Evolutionary conservation across 2,113 vertebrate genomes (phyloP).

Genomic region (Pluvialis apricaria): DNA sequence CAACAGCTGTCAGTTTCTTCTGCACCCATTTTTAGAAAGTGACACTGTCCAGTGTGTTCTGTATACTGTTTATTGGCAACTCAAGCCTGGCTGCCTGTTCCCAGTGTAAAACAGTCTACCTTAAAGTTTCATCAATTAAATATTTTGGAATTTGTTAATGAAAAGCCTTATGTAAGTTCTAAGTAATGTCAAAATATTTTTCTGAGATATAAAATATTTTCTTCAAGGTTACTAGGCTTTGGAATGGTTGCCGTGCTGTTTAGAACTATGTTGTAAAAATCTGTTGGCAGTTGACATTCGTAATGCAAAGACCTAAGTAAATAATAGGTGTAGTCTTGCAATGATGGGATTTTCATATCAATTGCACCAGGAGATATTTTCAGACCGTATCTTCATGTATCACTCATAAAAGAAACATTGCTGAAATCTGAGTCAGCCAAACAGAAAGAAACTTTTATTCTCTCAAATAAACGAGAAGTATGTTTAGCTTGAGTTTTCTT

Average conservation of each 20-base stretch:
- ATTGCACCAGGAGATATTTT: not conserved
- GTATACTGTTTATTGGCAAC: not conserved
- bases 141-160: not conserved
- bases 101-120: not conserved
- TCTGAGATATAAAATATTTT: not conserved
- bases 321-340: not conserved
- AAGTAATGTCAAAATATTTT: not conserved
- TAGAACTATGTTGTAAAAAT: not conserved
- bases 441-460: not conserved
- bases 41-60: not conserved
- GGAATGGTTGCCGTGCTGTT: not conserved
- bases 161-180: not conserved
- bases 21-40: conserved; percentile 56
- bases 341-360: not conserved
- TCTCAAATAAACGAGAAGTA: not conserved
- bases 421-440: not conserved
- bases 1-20: conserved; percentile 52
- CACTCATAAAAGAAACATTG: not conserved
- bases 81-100: not conserved
- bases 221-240: not conserved
- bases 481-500: not conserved
- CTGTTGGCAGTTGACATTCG: not conserved
- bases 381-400: not conserved
- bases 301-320: not conserved
- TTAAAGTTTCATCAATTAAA: not conserved